Conservation (phyloP, 2,113 vertebrate species). For the Albula glossodonta region DNA sequence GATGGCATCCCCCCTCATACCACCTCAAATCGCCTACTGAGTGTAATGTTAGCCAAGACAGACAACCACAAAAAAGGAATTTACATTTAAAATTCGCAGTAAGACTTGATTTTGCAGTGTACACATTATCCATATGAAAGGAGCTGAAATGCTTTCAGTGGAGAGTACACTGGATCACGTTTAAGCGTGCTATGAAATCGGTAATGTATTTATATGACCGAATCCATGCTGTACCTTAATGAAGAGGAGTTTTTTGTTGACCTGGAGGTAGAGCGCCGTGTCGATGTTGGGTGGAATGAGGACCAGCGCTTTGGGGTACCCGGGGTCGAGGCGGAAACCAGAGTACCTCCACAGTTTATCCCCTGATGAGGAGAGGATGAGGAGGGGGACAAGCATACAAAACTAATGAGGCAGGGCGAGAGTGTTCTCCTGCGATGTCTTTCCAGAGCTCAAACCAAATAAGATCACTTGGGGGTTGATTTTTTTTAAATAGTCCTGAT, state of each 20-base stretch:
- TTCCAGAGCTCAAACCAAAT: not conserved
- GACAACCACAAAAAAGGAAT: too few relatives aligned
- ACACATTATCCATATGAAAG: too few relatives aligned
- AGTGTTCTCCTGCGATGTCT: not conserved
- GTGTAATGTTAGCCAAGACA: too few relatives aligned
- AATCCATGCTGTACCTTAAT: conserved; percentile 70
- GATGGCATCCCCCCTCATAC: too few relatives aligned
- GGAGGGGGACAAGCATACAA: not conserved
- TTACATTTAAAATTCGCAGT: too few relatives aligned
- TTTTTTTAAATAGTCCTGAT: not conserved
- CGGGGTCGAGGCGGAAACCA: conserved; percentile 70
- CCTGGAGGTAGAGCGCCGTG: conserved; percentile 73
- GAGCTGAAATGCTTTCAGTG: too few relatives aligned
- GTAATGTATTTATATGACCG: not conserved
- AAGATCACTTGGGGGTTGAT: not conserved
- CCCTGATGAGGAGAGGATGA: conserved; percentile 47
- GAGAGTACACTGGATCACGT: too few relatives aligned
- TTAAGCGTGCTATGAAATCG: too few relatives aligned
- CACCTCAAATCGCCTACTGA: too few relatives aligned
- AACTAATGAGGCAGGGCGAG: not conserved
- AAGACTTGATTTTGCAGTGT: too few relatives aligned
- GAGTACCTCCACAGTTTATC: conserved; percentile 78
- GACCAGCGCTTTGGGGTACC: conserved; percentile 72
- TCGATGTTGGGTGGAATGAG: conserved; percentile 71
- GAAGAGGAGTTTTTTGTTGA: conserved; percentile 73